These are phyloP conservation scores for Oxyura jamaicensis DNA, from an alignment of 2,113 vertebrate species.

Conservation along the genomic window DNA sequence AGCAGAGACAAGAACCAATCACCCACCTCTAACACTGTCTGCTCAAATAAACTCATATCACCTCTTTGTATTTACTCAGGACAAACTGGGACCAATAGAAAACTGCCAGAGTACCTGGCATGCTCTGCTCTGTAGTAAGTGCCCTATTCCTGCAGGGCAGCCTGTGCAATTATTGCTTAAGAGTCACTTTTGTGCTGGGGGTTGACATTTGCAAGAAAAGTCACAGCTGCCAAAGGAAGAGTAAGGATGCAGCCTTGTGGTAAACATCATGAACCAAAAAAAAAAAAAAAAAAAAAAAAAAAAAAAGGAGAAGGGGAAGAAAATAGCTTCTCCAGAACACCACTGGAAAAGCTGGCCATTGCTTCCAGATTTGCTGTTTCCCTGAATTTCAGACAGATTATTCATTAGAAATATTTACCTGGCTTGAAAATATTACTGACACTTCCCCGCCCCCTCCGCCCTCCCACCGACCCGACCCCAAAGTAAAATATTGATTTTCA, in stretches of 20 bases:
- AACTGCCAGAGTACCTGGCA: not conserved
- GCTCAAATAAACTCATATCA: not conserved
- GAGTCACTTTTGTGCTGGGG: not conserved
- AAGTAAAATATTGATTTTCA: constrained; percentile 50
- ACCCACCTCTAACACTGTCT: not conserved
- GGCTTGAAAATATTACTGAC: constrained; percentile 11
- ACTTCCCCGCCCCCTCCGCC: not conserved
- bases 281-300: not conserved
- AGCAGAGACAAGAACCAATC: not conserved
- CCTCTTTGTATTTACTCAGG: not conserved
- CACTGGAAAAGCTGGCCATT: not conserved
- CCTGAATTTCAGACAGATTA: not conserved
- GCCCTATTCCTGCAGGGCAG: not conserved
- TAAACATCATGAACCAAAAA: not conserved
- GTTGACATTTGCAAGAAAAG: constrained; percentile 21
- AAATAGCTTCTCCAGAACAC: not conserved
- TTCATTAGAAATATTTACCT: constrained; percentile 46
- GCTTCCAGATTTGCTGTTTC: not conserved
- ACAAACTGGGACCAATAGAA: not conserved
- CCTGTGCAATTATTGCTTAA: not conserved
- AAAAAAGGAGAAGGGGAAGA: not conserved
- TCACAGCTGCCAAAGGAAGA: constrained; percentile 12
- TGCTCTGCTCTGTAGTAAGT: not conserved
- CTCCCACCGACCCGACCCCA: no score
- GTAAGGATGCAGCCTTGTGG: not conserved